Base-by-base conservation (phyloP, 2,888 invertebrate genomes). In the Ennomos quercinarius region DNA sequence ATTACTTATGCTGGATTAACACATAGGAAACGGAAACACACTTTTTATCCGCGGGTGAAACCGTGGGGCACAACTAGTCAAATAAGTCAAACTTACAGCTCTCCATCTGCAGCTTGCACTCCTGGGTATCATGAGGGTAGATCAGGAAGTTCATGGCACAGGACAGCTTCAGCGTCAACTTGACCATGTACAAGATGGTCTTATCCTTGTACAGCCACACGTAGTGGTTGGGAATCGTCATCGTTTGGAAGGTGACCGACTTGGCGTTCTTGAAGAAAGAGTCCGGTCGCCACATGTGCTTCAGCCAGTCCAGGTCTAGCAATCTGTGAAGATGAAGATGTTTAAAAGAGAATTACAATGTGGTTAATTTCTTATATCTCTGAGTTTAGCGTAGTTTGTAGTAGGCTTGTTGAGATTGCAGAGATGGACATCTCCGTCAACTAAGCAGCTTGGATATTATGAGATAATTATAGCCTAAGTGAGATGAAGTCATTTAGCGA, bases 131-230 rank as follows among this genome's bases (percentile, higher is more conserved):
- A 78, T 98, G 98, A 0, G 98, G 98, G 86, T 98, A 98, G 77
- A 98, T 97, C 76, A 97, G 95, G 83, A 98, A 98, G 86, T 98
- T 97, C 98, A 98, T 98, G 0, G 97, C 97, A 77, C 98, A 98
- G 0, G 98, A 98, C 37, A 98, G 88, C 67, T 96, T 96, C 64
- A 98, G 84, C 0, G 98, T 98, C 70, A 98, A 95, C 95, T 98
- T 98, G 77, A 97, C 90, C 90, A 90, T 91, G 83, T 98, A 98
- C 37, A 91, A 68, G 13, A 91, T 91, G 0, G 88, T 89, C 72
- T 89, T 89, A 71, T 89, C 90, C 64, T 89, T 97, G 84, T 98
- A 97, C 58, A 98, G 91, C 97, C 98, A 98, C 77, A 98, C 95
- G 84, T 98, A 98, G 84, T 98, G 98, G 91, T 98, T 98, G 0